Conservation (phyloP, 1,140 invertebrate species). For the Tribolium castaneum region DNA sequence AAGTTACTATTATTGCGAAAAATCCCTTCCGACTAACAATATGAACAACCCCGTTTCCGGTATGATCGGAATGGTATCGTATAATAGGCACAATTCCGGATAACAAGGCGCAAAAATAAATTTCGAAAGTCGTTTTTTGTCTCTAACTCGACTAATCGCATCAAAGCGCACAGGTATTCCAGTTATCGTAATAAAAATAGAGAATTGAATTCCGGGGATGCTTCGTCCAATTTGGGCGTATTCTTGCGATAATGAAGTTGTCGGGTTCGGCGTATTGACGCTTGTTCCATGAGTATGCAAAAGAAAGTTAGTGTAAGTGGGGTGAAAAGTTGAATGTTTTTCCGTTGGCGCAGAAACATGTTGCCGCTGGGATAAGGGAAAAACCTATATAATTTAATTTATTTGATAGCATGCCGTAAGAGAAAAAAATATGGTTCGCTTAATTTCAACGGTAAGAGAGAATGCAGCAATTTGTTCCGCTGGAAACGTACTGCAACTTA, state of each 20-base stretch:
- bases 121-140: too few relatives aligned
- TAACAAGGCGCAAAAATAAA: too few relatives aligned
- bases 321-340: conserved; percentile 36
- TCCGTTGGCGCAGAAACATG: conserved; percentile 34
- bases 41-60: not conserved
- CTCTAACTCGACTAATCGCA: too few relatives aligned
- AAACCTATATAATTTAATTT: conserved; percentile 46
- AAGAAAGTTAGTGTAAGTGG: conserved; percentile 18
- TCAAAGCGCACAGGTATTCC: too few relatives aligned
- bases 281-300: not conserved
- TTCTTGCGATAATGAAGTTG: too few relatives aligned
- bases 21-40: conserved; percentile 16
- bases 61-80: not conserved
- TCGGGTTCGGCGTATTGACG: not conserved
- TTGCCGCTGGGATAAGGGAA: conserved; percentile 28
- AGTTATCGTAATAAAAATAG: too few relatives aligned
- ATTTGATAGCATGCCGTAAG: conserved; percentile 43
- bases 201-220: not conserved
- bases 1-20: conserved; percentile 27
- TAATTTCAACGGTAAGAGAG: conserved; percentile 46
- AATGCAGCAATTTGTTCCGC: conserved; percentile 46
- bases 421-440: conserved; percentile 45
- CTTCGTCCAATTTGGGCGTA: not conserved
- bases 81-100: not conserved
- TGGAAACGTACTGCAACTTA: conserved; percentile 44